Base-by-base conservation (phyloP, 37 sponge, comb jelly and placozoan species). In the Haliclona indistincta region DNA sequence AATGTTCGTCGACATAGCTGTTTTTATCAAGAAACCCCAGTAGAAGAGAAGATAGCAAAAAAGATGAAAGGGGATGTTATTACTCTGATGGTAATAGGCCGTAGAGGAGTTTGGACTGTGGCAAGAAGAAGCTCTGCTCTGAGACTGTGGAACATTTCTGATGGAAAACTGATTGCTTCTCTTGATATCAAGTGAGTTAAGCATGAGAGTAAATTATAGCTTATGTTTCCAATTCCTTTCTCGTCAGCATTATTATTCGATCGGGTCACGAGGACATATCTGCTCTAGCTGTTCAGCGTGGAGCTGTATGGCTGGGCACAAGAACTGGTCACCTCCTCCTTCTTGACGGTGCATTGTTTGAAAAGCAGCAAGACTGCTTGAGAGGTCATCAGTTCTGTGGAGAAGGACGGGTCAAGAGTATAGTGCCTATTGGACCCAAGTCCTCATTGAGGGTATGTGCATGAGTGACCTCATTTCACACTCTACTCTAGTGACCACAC, bases 291-390 rank as follows among this genome's bases (percentile, higher is more conserved):
- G 68, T 77, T 3, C 88, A 88, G 30, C 89, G 93, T 20, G 60
- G 68, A 20, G 81, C 67, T 0, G 37, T 88, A 39, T 93, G 93
- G 93, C 70, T 93, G 49, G 93, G 93, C 1, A 84, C 93, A 23
- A 43, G 85, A 25, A 64, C 61, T 19, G 93, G 93, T 3, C 70
- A 72, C 70, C 28, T 93, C 37, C 39, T 93, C 38, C 64, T 93
- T 33, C 64, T 93, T 44, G 93, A 93, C 73, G 77, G 69, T 26
- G 25, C 61, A 13, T 45, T 35, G 43, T 56, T 88, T 49, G 72
- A 55, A 30, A 29, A 3, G 20, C 63, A 67, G 45, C 55, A 70
- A 29, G 52, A 71, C 51, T 76, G 81, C 4, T 56, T 84, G 38
- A 75, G 80, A 8, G 90, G 86, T 6, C 34, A 84, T 23, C 90